Base-by-base conservation (phyloP, 2,888 invertebrate species). In the Malthinus flaveolus region DNA sequence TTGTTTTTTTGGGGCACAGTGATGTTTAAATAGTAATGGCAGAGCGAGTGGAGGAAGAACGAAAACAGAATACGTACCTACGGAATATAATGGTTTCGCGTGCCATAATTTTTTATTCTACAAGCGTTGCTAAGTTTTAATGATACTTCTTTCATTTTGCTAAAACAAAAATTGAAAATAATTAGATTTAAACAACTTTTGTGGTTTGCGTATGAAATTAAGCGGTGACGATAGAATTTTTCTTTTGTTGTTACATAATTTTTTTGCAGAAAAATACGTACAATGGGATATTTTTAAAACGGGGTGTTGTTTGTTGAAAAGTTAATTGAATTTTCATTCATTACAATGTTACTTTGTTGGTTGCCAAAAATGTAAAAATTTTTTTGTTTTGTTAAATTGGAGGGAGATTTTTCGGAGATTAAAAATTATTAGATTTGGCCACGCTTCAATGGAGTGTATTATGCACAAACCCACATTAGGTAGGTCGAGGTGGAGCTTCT, bases 101-200 rank as follows among this genome's bases (percentile, higher is more conserved):
- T 34, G 47, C 12, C 47, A 11, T 35, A 12, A 34, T 49, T 49
- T 36, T 36, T 15, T 49, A 49, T 49, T 49, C 48, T 23, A 15
- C 9, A 23, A 11, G 35, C 48, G 48, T 49, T 36, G 15, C 36
- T 35, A 49, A 49, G 35, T 49, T 47, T 47, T 49, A 49, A 49
- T 49, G 48, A 49, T 11, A 15, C 31, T 35, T 49, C 13, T 49
- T 36, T 23, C 35, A 49, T 49, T 49, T 34, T 49, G 31, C 34
- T 36, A 36, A 49, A 49, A 49, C 31, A 23, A 36, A 49, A 49
- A 35, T 49, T 15, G 48, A 49, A 49, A 23, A 31, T 49, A 49
- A 49, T 49, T 36, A 36, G 48, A 33, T 47, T 47, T 47, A 32
- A 15, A 9, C 33, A 34, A 34, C 47, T 47, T 34, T 47, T 33